A percentile compares a stretch with the other conserved stretches of the same genome.
phyloP scores from a whole-genome alignment of 2,113 vertebrate species.

The Corythoichthys haematopterus region DNA sequence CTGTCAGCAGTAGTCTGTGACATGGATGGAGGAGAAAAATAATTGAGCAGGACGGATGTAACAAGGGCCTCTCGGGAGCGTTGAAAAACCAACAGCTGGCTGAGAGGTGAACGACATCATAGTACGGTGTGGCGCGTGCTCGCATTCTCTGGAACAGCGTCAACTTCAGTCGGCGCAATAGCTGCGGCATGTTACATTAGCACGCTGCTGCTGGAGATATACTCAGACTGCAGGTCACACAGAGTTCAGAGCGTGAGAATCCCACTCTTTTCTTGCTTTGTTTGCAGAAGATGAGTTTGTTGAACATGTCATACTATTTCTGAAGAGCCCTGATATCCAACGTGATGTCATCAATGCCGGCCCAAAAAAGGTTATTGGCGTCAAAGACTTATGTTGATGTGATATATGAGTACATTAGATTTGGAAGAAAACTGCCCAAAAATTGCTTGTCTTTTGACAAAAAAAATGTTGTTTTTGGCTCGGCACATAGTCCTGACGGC shows the following conservation, averaged over 20 bases:
- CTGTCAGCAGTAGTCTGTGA: constrained; percentile 39
- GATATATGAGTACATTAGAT: no score
- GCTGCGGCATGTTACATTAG: constrained; percentile 10
- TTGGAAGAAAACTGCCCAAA: no score
- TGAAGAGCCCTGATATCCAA: no score
- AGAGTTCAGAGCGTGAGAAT: constrained; percentile 24
- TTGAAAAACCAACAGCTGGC: constrained; percentile 8
- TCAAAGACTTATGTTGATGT: no score
- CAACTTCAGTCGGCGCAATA: neutral
- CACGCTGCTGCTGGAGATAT: constrained; percentile 5
- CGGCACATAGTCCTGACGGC: no score
- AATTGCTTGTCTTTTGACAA: no score
- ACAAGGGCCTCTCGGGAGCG: constrained; percentile 12
- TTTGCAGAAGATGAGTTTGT: neutral
- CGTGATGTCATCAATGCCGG: no score
- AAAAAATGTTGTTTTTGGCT: no score
- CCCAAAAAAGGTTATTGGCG: no score
- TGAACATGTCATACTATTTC: neutral
- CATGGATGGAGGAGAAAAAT: constrained; percentile 21
- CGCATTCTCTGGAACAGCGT: neutral
- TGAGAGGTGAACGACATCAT: neutral
- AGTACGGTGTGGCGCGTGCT: neutral
- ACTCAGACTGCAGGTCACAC: constrained; percentile 22
- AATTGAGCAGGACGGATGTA: constrained; percentile 12
- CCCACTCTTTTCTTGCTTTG: constrained; percentile 15